Evolutionary conservation across 2,888 invertebrate genomes (phyloP), one percentile per base, ranked within the genome.

Genomic region (Zygothrica quintamaculata): DNA sequence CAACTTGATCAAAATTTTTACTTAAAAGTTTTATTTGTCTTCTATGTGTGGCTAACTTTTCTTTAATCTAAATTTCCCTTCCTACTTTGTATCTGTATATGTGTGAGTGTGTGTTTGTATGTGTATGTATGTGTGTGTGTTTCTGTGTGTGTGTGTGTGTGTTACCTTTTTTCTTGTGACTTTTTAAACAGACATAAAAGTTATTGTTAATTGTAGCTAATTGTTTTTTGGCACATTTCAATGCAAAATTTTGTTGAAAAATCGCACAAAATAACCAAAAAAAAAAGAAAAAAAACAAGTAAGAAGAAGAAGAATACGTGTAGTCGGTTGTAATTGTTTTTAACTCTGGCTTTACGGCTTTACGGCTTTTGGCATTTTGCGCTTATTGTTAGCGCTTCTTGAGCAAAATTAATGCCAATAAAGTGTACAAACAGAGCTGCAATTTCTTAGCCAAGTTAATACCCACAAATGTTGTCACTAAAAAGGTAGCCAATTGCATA

Each of bases 181-280:
- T 60, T 43, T 57, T 59, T 57, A 56, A 70, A 47, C 22, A 36
- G 42, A 31, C 53, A 40, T 48, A 56, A 42, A 44, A 77, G 72
- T 79, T 75, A 65, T 51, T 64, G 79, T 78, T 81, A 81, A 81
- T 87, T 81, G 65, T 73, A 58, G 69, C 81, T 81, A 81, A 81
- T 81, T 87, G 66, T 55, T 39, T 43, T 72, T 77, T 84, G 74
- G 81, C 68, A 77, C 87, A 80, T 77, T 72, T 81, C 81, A 80
- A 74, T 80, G 79, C 58, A 67, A 51, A 47, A 65, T 59, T 86
- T 66, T 61, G 81, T 51, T 75, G n/a, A 84, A 78, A 81, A 81
- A 57, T 81, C 84, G 59, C 80, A 81, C 80, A 84, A 81, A 81
- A 84, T 81, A 81, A 69, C 71, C 71, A 74, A 74, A 80, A n/a